Base-by-base conservation (phyloP, 2,113 vertebrate genomes). In the Gasterosteus aculeatus region DNA sequence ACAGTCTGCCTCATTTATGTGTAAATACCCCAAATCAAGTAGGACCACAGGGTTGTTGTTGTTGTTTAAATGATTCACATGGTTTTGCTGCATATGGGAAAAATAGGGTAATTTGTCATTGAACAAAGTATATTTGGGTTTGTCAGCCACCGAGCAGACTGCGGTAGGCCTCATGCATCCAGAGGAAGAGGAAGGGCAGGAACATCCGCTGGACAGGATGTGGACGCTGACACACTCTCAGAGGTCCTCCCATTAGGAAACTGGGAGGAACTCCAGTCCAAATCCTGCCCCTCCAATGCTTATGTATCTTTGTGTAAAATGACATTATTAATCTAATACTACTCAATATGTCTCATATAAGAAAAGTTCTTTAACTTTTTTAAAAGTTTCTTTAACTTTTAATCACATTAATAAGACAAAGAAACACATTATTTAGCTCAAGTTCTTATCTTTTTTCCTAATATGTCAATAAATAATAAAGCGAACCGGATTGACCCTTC, bases 131-230 rank as follows among this genome's bases (percentile, higher is more conserved):
- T 11, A 1, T 54, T 58, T 60, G 31, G 10, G 7, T 18, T 65
- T 65, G 35, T 16, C 19, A 53, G 12, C 47, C 31, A 60, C 26
- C 53, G 44, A 8, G 11, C 53, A n/a, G 26, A 16, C 39, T 60
- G 49, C 33, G 51, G 57, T 44, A 54, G 72, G 12, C 75, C 41
- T 73, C 10, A 14, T 59, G 69, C 4, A 8, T 22, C 61, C 59
- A 77, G 66, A 85, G 66, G 71, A 83, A 60, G 71, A 82, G 60
- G 81, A 61, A 85, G 29, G 54, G 63, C 44, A 74, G 77, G 71
- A 51, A 68, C 46, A 67, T 69, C 78, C 81, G 69, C 79, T 80
- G 81, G 73, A 87, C 91, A 91, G 89, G 88, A 87, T 84, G 81
- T 87, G 60, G 71, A 61, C 4, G 11, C 64, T 69, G 31, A 79